Evolutionary conservation across 2,113 vertebrate species (phyloP), one percentile per base, ranked within the genome.

Genomic region (Chamaea fasciata): DNA sequence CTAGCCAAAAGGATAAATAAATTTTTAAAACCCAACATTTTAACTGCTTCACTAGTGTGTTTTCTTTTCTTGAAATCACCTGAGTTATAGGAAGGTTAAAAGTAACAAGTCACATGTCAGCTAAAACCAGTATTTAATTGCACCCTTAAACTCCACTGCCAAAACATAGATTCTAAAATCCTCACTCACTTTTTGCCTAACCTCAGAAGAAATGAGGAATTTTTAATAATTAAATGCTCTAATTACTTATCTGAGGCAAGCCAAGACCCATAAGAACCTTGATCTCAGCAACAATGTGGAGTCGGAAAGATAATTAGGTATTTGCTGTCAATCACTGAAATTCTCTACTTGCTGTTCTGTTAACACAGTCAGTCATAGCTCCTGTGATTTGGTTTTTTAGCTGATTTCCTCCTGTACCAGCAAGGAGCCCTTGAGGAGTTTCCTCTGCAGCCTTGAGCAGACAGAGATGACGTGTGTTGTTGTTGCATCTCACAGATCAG

Each of bases 401-500:
- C 57, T 85, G 11, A 7, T 53, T 88, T 37, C 22, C 41, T 71
- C 18, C 57, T 23, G 6, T 10, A 13, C 8, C n/a, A 69, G 63
- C 26, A 75, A 60, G 74, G 20, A 95, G 47, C 19, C 20, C 41
- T 37, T 53, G 46, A 60, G 67, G 26, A 69, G 24, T 19, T 26
- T 59, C 24, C 49, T 12, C 13, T 22, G 75, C 64, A 73, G 15
- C 30, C 44, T 7, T 1, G 0, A 33, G 41, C 0, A 0, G 50
- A 37, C 35, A 68, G 24, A 50, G 15, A 7, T 91, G 71, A 87
- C 0, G 0, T 5, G 57, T 59, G 79, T 8, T 91, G 86, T 50
- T 92, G 12, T 65, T 89, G 64, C 4, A 0, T 85, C 71, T 39
- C 71, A 52, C 97, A 98, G 98, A 82, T 86, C 97, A 31, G 95